Conservation (phyloP, 2,797 vertebrate genomes). For the Triplophysa bombifrons region DNA sequence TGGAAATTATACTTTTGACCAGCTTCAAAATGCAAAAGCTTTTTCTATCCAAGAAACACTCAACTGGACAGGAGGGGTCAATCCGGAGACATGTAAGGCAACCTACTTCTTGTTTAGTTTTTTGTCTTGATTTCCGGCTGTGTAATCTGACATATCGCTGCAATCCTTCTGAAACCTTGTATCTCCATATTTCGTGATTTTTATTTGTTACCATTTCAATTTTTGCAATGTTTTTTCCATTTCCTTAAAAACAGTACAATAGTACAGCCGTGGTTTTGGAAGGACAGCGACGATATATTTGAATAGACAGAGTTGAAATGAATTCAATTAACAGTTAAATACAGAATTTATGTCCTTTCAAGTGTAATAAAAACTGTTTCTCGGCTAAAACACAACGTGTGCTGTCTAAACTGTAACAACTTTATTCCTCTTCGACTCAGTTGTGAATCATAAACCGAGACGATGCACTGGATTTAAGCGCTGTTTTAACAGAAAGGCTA, state of each 20-base stretch:
- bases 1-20: neutral
- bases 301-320: neutral
- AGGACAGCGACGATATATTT: no score
- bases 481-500: conserved; percentile 39
- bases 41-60: neutral
- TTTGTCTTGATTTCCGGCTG: neutral
- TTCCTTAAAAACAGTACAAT: no score
- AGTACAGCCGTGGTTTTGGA: no score
- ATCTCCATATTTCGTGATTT: no score
- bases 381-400: no score
- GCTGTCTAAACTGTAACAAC: neutral
- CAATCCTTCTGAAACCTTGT: no score
- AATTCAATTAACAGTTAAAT: neutral
- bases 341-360: neutral
- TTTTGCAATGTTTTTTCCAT: no score
- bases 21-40: neutral
- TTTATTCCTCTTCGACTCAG: conserved; percentile 19
- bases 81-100: neutral
- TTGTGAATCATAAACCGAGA: conserved; percentile 2
- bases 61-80: neutral
- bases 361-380: neutral
- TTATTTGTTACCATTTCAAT: no score
- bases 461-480: conserved; percentile 11
- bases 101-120: neutral
- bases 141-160: neutral